These are phyloP conservation scores for Drosophila basisetae DNA, from an alignment of 2,888 invertebrate species.

Conservation along the genomic window DNA sequence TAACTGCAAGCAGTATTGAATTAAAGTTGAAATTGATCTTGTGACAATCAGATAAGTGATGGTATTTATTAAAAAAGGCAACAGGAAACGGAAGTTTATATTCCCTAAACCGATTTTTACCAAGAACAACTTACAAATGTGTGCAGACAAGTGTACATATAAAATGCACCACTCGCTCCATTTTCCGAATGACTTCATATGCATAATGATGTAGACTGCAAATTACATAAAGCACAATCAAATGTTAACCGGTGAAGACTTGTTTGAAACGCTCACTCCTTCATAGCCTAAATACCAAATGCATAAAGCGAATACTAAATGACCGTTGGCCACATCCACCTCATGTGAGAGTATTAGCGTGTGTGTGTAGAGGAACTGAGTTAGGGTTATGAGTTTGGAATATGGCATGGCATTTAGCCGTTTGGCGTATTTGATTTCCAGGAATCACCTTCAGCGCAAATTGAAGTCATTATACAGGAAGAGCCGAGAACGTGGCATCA, in stretches of 20 bases:
- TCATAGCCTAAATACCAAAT: constrained; percentile 56
- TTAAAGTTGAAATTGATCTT: constrained; percentile 53
- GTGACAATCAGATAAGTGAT: constrained; percentile 12
- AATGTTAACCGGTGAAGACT: constrained; percentile 30
- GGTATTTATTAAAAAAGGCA: not conserved
- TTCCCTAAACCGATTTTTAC: no score
- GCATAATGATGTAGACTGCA: constrained; percentile 33
- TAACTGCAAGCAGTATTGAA: constrained; percentile 36
- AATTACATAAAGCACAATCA: constrained; percentile 40
- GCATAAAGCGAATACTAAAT: constrained; percentile 68
- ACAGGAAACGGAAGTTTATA: constrained; percentile 29
- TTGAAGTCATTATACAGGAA: constrained; percentile 77
- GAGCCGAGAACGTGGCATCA: constrained; percentile 13
- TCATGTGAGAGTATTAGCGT: not conserved
- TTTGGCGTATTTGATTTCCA: constrained; percentile 80
- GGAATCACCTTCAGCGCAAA: constrained; percentile 81
- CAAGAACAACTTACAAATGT: not conserved
- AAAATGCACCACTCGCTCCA: not conserved
- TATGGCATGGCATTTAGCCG: constrained; percentile 81
- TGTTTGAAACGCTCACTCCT: constrained; percentile 44
- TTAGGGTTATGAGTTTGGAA: constrained; percentile 28
- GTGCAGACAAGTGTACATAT: not conserved
- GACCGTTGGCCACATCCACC: constrained; percentile 45
- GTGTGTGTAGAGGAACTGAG: constrained; percentile 3
- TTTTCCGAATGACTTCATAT: constrained; percentile 25